Percentiles rank a stretch among this genome's conserved stretches.
Conservation (phyloP, 1,140 invertebrate genomes). For the Pogonomyrmex barbatus region DNA sequence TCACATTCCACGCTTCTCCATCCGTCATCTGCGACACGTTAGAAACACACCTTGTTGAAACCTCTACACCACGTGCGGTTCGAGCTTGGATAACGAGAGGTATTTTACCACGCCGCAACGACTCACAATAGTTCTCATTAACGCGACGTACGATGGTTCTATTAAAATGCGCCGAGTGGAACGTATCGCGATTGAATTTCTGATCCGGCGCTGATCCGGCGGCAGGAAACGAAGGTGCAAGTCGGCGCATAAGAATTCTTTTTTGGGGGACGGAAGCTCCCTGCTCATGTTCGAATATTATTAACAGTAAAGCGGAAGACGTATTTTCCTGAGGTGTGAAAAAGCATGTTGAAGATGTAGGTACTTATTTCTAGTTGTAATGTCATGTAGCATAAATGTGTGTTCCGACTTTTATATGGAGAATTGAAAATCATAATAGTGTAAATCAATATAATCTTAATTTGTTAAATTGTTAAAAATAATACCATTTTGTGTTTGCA, state of each 20-base stretch:
- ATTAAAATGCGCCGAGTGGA: slow-evolving; percentile 44
- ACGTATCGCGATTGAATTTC: slow-evolving; percentile 45
- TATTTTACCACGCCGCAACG: slow-evolving; percentile 36
- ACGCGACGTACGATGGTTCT: not conserved
- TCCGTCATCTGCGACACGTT: slow-evolving; percentile 72
- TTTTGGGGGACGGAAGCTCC: slow-evolving; percentile 33
- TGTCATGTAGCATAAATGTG: slow-evolving; percentile 12
- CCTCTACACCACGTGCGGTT: not conserved
- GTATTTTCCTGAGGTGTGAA: slow-evolving; percentile 19
- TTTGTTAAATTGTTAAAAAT: no score
- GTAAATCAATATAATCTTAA: no score
- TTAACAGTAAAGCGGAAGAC: not conserved
- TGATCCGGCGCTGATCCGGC: slow-evolving; percentile 1
- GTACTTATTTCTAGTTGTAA: slow-evolving; percentile 8
- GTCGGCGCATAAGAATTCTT: slow-evolving; percentile 55
- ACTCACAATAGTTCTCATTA: slow-evolving; percentile 50
- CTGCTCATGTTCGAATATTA: not conserved
- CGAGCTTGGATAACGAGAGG: slow-evolving; percentile 30
- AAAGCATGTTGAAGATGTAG: not conserved
- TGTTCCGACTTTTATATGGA: not conserved
- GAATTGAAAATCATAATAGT: no score
- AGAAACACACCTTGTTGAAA: slow-evolving; percentile 10
- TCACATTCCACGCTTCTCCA: slow-evolving; percentile 64
- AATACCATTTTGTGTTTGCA: no score
- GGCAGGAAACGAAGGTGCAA: slow-evolving; percentile 33